Conservation (phyloP, 2,888 invertebrate genomes). For the Coelopa pilipes region DNA sequence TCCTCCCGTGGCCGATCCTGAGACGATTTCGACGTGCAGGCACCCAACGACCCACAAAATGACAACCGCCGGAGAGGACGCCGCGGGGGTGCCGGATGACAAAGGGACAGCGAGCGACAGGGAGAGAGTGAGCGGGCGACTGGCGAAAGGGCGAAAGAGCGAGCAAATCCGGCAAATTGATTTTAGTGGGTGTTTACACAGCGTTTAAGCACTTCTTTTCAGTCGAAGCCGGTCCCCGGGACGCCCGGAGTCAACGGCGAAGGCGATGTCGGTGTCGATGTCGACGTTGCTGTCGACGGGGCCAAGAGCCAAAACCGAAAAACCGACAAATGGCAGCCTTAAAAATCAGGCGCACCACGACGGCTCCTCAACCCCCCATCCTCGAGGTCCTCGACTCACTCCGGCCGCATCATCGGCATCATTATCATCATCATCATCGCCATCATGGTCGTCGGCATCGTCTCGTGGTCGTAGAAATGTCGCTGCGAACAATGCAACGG, state of each 20-base stretch:
- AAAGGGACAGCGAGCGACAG: neutral
- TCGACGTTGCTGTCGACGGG: conserved; percentile 46
- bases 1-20: conserved; percentile 24
- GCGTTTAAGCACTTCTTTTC: conserved; percentile 55
- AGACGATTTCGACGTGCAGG: conserved; percentile 43
- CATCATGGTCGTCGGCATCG: conserved; percentile 6
- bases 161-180: conserved; percentile 59
- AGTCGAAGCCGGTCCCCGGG: conserved; percentile 44
- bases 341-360: conserved; percentile 7
- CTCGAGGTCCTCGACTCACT: too few relatives aligned
- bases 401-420: neutral
- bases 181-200: conserved; percentile 64
- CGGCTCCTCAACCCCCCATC: neutral
- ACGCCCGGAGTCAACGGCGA: too few relatives aligned
- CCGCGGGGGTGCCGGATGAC: neutral
- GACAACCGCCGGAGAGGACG: conserved; percentile 30
- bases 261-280: too few relatives aligned
- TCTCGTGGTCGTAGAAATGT: neutral
- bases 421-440: neutral
- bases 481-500: conserved; percentile 2
- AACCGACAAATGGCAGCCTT: conserved; percentile 63
- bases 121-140: neutral
- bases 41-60: conserved; percentile 48
- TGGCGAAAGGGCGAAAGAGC: conserved; percentile 17
- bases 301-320: conserved; percentile 61